phyloP scores from a whole-genome alignment of 2,113 vertebrate genomes.

The Oryzias javanicus region DNA sequence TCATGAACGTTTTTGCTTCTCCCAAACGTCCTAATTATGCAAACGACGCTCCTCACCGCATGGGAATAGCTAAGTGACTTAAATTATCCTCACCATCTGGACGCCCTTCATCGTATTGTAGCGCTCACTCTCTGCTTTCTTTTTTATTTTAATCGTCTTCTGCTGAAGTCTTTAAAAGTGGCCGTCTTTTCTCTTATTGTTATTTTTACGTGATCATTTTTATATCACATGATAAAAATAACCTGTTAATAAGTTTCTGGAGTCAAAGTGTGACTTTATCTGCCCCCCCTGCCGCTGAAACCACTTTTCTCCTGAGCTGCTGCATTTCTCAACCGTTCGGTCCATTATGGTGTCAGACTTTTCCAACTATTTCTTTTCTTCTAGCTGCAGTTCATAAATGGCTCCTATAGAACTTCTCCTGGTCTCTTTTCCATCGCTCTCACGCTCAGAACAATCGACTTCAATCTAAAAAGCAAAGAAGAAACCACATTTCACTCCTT shows the following conservation, averaged over 20 bases:
- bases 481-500: too few relatives aligned
- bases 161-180: too few relatives aligned
- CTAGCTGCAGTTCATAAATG: not conserved
- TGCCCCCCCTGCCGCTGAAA: not conserved
- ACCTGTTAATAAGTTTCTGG: not conserved
- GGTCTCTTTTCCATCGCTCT: conserved; percentile 4
- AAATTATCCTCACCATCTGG: conserved; percentile 51
- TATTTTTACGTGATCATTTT: too few relatives aligned
- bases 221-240: too few relatives aligned
- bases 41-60: conserved; percentile 33
- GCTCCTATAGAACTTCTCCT: conserved; percentile 15
- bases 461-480: not conserved
- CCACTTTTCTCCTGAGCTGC: conserved; percentile 5
- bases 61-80: conserved; percentile 35
- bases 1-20: conserved; percentile 20
- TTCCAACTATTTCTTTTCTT: not conserved
- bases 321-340: conserved; percentile 1
- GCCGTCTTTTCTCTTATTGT: too few relatives aligned
- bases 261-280: not conserved
- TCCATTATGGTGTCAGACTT: conserved; percentile 1
- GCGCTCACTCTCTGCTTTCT: too few relatives aligned
- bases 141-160: too few relatives aligned
- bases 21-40: conserved; percentile 54
- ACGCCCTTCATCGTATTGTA: conserved; percentile 41
- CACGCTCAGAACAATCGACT: not conserved